Percentiles rank a stretch among this genome's conserved stretches.
These are phyloP conservation scores for Stegastes partitus DNA, from an alignment of 2,113 vertebrate species.

Conservation along the genomic window DNA sequence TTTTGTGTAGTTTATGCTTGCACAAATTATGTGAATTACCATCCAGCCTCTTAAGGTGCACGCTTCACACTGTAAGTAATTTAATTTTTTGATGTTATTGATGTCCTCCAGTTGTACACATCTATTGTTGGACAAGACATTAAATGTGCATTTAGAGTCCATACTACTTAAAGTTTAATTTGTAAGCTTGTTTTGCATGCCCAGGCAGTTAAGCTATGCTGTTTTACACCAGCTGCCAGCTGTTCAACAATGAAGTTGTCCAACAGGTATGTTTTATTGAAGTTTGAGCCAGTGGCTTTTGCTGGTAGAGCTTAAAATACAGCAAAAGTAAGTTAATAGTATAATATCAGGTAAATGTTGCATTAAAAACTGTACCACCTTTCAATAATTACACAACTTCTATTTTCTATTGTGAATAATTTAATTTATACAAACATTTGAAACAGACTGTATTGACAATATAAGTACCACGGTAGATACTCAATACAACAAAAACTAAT, in stretches of 20 bases:
- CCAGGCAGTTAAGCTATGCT: background rate
- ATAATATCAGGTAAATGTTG: too few species aligned
- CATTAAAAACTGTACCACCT: too few species aligned
- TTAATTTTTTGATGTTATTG: background rate
- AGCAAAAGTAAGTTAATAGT: too few species aligned
- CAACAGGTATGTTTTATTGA: slow-evolving; percentile 5
- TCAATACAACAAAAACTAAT: too few species aligned
- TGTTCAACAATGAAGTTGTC: slow-evolving; percentile 12
- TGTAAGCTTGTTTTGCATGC: background rate
- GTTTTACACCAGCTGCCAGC: background rate
- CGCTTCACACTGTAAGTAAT: background rate
- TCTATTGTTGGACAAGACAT: background rate
- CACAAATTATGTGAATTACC: background rate
- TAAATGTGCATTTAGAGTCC: background rate
- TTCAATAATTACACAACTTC: too few species aligned
- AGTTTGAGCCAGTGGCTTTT: background rate
- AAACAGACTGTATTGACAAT: too few species aligned
- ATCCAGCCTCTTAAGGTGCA: background rate
- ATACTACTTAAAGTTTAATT: background rate
- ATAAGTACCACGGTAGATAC: too few species aligned
- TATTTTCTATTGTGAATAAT: too few species aligned
- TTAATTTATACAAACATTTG: too few species aligned
- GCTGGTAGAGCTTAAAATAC: background rate
- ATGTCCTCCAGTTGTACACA: background rate
- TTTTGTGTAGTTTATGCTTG: background rate